Conservation (phyloP, 2,113 vertebrate genomes). For the Tachuris rubrigastra region DNA sequence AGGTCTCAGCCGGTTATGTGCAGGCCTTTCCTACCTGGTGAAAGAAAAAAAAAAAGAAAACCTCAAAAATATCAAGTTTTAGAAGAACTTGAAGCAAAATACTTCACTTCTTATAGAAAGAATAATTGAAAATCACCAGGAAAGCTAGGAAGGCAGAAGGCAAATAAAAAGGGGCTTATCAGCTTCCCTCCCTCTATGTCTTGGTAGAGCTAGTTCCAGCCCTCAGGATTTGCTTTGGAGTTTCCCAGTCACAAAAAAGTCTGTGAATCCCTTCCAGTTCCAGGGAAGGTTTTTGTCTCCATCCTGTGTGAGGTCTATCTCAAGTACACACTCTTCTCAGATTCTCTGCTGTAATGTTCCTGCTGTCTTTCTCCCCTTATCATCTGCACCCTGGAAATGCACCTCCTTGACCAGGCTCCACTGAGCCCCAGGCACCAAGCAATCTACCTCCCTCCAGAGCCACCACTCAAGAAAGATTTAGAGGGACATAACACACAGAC, state of each 20-base stretch:
- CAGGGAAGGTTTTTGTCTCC: background rate
- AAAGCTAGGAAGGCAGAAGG: background rate
- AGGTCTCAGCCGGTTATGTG: background rate
- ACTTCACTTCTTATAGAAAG: background rate
- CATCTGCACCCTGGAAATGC: background rate
- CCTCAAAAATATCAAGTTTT: background rate
- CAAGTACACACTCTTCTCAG: accelerated
- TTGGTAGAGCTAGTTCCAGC: background rate
- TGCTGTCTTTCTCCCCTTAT: background rate
- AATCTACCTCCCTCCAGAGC: background rate
- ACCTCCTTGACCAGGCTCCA: background rate
- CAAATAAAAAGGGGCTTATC: background rate
- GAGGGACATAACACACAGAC: background rate
- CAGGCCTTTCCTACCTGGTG: background rate
- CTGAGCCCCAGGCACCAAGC: accelerated
- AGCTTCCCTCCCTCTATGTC: background rate
- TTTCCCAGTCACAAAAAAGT: background rate
- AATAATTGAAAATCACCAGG: background rate
- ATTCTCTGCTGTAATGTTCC: background rate
- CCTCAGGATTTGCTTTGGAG: background rate
- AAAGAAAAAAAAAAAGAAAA: background rate
- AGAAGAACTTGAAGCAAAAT: background rate
- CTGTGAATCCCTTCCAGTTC: background rate
- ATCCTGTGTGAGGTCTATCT: background rate
- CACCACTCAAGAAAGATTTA: background rate